These are phyloP conservation scores for Isichthys henryi DNA, from an alignment of 2,113 vertebrate genomes.

Conservation along the genomic window DNA sequence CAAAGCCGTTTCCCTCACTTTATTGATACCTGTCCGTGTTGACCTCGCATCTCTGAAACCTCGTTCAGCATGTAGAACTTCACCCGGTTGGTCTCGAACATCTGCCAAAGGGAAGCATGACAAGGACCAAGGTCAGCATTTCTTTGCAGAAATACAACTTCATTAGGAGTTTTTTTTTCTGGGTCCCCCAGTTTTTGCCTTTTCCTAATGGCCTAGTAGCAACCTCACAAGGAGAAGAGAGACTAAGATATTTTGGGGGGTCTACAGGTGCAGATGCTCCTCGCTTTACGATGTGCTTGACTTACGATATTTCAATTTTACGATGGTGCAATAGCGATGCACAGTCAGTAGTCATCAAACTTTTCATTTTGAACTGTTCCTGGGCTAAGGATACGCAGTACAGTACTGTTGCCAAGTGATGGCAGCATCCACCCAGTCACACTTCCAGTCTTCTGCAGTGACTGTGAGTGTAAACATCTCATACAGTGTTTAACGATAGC, in stretches of 20 bases:
- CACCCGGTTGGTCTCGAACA: constrained; percentile 87
- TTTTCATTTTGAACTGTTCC: too few relatives aligned
- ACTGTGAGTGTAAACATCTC: background rate
- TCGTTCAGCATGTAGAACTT: constrained; percentile 99
- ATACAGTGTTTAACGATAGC: background rate
- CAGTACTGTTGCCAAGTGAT: background rate
- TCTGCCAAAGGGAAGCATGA: constrained; percentile 53
- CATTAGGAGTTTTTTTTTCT: background rate
- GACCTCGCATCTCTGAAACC: constrained; percentile 85
- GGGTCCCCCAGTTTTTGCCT: background rate
- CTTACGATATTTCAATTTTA: background rate
- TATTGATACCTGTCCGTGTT: constrained; percentile 89
- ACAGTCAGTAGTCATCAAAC: too few relatives aligned
- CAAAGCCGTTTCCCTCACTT: constrained; percentile 65
- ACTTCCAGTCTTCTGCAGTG: background rate
- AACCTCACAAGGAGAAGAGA: background rate
- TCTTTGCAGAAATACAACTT: background rate
- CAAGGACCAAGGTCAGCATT: background rate
- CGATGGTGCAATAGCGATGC: background rate
- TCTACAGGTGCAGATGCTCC: background rate
- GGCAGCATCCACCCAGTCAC: background rate
- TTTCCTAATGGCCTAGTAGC: background rate
- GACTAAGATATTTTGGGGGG: background rate
- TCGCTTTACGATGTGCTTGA: background rate
- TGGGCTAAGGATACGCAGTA: background rate